A percentile compares a stretch with the other conserved stretches of the same genome.
Conservation (phyloP, 2,888 invertebrate genomes). For the Acrobasis suavella region DNA sequence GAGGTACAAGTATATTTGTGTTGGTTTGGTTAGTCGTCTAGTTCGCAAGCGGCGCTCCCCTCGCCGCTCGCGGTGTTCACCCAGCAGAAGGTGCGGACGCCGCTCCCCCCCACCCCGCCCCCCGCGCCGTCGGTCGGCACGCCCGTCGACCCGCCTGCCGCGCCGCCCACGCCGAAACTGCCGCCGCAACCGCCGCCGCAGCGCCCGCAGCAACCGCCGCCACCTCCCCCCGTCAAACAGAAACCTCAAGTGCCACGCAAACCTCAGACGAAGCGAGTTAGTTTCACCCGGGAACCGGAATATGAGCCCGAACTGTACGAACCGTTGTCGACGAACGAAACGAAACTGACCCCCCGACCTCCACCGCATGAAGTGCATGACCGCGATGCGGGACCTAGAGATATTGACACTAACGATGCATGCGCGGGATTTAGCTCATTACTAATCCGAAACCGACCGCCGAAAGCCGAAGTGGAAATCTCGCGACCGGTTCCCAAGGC, state of each 20-base stretch:
- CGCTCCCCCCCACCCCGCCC: conserved; percentile 42
- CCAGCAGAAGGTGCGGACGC: conserved; percentile 60
- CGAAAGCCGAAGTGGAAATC: conserved; percentile 55
- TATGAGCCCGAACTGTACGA: conserved; percentile 50
- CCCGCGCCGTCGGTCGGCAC: conserved; percentile 44
- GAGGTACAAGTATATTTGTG: conserved; percentile 62
- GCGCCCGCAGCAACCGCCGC: conserved; percentile 53
- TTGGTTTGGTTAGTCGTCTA: conserved; percentile 79
- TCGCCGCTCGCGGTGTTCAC: conserved; percentile 70
- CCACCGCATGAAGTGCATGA: conserved; percentile 64
- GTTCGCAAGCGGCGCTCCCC: conserved; percentile 61
- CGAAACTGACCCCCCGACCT: conserved; percentile 45
- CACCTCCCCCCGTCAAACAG: conserved; percentile 61
- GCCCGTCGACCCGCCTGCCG: conserved; percentile 46
- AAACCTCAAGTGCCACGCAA: conserved; percentile 77
- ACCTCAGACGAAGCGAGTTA: conserved; percentile 78
- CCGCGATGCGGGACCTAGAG: conserved; percentile 42
- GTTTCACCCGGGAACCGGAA: conserved; percentile 68
- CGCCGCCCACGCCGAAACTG: conserved; percentile 36
- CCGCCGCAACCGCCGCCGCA: conserved; percentile 42
- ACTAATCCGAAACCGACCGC: conserved; percentile 69
- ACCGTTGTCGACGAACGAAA: conserved; percentile 47
- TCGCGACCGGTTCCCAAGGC: conserved; percentile 57
- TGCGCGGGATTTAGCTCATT: conserved; percentile 66
- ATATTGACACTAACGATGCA: conserved; percentile 74